Percentiles rank a stretch among this genome's conserved stretches.
These are phyloP conservation scores for Drosophila ironensis DNA, from an alignment of 1,140 invertebrate species.

Conservation along the genomic window DNA sequence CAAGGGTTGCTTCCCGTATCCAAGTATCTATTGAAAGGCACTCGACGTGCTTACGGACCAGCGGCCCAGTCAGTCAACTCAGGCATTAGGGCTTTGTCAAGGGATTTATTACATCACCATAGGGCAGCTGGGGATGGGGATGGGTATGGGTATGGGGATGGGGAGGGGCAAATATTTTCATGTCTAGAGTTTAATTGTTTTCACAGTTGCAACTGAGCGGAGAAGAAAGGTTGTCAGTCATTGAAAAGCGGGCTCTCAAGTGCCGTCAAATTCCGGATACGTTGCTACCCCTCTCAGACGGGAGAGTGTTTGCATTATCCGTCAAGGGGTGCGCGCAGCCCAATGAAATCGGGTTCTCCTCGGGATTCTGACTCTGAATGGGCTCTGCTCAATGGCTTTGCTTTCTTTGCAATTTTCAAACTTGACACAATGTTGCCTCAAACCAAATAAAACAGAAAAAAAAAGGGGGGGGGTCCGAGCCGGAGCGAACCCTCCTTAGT, in stretches of 20 bases:
- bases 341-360: conserved; percentile 44
- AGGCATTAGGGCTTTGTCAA: conserved; percentile 60
- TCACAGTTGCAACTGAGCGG: conserved; percentile 66
- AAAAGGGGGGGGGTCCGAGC: conserved; percentile 5
- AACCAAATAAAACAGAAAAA: conserved; percentile 12
- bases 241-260: conserved; percentile 60
- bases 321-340: conserved; percentile 47
- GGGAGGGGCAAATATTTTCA: conserved; percentile 63
- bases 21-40: conserved; percentile 53
- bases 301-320: conserved; percentile 47
- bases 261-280: conserved; percentile 39
- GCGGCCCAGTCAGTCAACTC: conserved; percentile 36
- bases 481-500: conserved; percentile 42
- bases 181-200: conserved; percentile 73
- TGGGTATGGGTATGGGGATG: too few species aligned
- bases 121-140: conserved; percentile 27
- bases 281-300: conserved; percentile 54
- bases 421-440: conserved; percentile 73
- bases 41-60: conserved; percentile 41
- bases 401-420: conserved; percentile 63
- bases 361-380: conserved; percentile 41
- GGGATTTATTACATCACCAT: conserved; percentile 66
- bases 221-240: conserved; percentile 57
- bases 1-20: conserved; percentile 16
- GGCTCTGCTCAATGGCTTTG: conserved; percentile 35